A percentile compares a stretch with the other conserved stretches of the same genome.
Conservation (phyloP, 2,113 vertebrate genomes). For the Sorex fumeus region DNA sequence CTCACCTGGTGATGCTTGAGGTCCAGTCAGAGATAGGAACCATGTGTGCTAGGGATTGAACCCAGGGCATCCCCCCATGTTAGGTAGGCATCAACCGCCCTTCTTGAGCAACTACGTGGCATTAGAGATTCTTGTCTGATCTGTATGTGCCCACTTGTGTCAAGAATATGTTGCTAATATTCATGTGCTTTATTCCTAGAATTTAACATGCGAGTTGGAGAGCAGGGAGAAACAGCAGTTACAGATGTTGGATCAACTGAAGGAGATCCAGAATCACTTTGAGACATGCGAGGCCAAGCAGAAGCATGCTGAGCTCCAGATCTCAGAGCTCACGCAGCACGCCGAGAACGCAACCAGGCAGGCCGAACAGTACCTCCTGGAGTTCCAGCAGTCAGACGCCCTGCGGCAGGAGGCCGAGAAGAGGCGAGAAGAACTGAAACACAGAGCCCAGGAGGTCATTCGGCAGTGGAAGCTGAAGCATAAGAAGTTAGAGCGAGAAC, state of each 20-base stretch:
- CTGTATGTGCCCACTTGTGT: background rate
- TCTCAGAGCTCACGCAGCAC: slow-evolving; percentile 87
- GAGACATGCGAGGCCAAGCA: slow-evolving; percentile 88
- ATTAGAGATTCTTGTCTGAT: slow-evolving; percentile 20
- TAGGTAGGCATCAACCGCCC: too few relatives aligned
- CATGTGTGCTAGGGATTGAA: too few relatives aligned
- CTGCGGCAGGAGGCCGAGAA: slow-evolving; percentile 90
- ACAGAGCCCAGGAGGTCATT: slow-evolving; percentile 93
- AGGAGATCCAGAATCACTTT: slow-evolving; percentile 92
- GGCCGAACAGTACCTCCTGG: slow-evolving; percentile 87
- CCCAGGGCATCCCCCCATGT: too few relatives aligned
- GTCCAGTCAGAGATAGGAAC: too few relatives aligned
- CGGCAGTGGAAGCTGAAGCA: slow-evolving; percentile 94
- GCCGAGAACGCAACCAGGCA: slow-evolving; percentile 88
- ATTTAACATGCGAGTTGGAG: slow-evolving; percentile 91
- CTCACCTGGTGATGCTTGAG: too few relatives aligned
- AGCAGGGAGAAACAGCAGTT: slow-evolving; percentile 93
- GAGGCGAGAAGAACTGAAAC: slow-evolving; percentile 93
- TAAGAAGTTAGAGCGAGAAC: slow-evolving; percentile 91
- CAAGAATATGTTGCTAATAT: slow-evolving; percentile 34
- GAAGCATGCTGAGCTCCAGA: slow-evolving; percentile 84
- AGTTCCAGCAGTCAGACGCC: slow-evolving; percentile 90
- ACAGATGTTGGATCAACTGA: slow-evolving; percentile 93
- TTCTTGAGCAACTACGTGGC: too few relatives aligned
- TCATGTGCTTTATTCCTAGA: slow-evolving; percentile 82